phyloP scores from a whole-genome alignment of 1,140 invertebrate genomes.

The Leguminivora glycinivorella region DNA sequence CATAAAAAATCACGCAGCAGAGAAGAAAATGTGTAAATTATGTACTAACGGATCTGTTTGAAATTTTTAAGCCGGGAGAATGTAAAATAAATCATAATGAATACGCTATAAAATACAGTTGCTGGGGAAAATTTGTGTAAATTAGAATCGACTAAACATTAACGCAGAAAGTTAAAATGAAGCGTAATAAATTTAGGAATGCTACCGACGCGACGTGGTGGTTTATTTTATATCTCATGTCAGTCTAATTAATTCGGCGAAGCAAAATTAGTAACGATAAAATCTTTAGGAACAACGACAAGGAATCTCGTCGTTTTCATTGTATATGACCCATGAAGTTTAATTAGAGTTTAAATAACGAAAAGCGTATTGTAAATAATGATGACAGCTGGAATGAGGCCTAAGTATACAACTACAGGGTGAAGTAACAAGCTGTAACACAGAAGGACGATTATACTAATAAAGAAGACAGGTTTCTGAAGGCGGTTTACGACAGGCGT shows the following conservation, averaged over 20 bases:
- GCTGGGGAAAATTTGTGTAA: conserved; percentile 34
- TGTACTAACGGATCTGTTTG: not conserved
- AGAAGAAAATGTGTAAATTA: conserved; percentile 12
- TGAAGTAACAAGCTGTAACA: not conserved
- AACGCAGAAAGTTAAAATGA: conserved; percentile 19
- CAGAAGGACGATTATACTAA: conserved; percentile 10
- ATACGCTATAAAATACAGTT: conserved; percentile 38
- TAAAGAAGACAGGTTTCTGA: conserved; percentile 4
- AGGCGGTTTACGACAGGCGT: not conserved
- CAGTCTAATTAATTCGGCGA: conserved; percentile 38
- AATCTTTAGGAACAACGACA: conserved; percentile 33
- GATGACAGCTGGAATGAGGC: not conserved
- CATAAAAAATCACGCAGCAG: not conserved
- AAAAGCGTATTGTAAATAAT: not conserved
- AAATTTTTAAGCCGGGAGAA: conserved; percentile 29
- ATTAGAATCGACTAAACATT: conserved; percentile 31
- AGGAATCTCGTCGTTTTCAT: conserved; percentile 3
- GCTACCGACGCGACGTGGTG: not conserved
- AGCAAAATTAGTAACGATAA: conserved; percentile 43
- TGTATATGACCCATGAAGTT: not conserved
- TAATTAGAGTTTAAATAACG: not conserved
- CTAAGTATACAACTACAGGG: conserved; percentile 8
- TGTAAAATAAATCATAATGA: conserved; percentile 48
- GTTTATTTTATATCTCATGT: conserved; percentile 31
- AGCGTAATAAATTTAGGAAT: conserved; percentile 27